These are phyloP conservation scores for Pomatorhinus ruficollis DNA, from an alignment of 2,113 vertebrate species.

Conservation along the genomic window DNA sequence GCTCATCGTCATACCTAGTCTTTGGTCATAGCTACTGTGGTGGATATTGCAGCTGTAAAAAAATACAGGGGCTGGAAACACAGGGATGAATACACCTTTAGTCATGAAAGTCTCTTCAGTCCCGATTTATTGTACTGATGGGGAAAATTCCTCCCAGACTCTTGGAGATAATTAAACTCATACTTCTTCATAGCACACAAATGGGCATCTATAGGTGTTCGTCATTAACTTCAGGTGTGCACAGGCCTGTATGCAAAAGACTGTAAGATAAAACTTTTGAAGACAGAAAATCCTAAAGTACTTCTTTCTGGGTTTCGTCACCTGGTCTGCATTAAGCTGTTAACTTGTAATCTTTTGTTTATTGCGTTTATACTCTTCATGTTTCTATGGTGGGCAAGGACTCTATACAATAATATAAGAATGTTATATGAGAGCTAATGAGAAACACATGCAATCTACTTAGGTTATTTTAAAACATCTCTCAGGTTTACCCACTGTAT, in stretches of 20 bases:
- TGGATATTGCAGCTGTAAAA: background rate
- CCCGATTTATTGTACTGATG: background rate
- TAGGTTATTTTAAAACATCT: slow-evolving; percentile 12
- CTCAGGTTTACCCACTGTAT: background rate
- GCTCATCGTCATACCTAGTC: background rate
- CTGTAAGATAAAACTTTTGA: background rate
- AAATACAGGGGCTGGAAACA: background rate
- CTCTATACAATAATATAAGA: background rate
- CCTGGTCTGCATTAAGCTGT: background rate
- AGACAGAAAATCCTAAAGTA: background rate
- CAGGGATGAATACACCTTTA: background rate
- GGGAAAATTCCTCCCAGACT: background rate
- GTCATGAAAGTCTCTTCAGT: background rate
- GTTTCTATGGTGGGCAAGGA: background rate
- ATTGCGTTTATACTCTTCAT: background rate
- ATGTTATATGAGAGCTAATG: background rate
- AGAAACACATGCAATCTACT: background rate
- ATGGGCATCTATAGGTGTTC: background rate
- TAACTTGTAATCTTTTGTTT: background rate
- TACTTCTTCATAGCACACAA: background rate
- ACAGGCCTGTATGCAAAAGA: background rate
- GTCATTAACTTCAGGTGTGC: background rate
- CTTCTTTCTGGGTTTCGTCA: slow-evolving; percentile 15
- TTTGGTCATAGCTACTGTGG: background rate
- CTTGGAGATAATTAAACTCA: background rate